Conservation (phyloP, 2,797 vertebrate species). For the Labroides dimidiatus region DNA sequence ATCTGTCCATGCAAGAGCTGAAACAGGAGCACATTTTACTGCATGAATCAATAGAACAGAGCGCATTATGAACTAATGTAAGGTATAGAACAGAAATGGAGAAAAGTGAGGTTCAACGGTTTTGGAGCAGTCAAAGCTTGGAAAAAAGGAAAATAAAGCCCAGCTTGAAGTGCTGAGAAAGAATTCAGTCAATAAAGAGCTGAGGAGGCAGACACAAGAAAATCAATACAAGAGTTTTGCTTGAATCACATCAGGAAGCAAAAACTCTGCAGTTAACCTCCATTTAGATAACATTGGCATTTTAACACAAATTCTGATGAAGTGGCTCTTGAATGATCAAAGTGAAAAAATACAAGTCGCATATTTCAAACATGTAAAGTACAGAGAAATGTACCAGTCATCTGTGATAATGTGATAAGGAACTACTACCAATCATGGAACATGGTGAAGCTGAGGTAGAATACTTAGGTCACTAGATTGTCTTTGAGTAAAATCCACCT, state of each 20-base stretch:
- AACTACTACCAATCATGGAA: too few species aligned
- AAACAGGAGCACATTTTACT: background rate
- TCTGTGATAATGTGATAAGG: too few species aligned
- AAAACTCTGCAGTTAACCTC: slow-evolving; percentile 4
- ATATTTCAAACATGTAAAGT: background rate
- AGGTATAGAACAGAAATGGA: background rate
- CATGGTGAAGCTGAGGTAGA: too few species aligned
- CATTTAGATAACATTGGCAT: background rate
- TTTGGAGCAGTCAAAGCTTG: background rate
- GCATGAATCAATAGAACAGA: background rate
- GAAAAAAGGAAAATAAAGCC: background rate
- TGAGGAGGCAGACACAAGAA: background rate
- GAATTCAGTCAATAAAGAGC: slow-evolving; percentile 8
- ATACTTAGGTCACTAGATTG: too few species aligned
- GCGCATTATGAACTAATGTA: background rate
- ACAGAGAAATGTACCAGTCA: too few species aligned
- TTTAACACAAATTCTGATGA: background rate
- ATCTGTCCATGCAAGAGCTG: background rate
- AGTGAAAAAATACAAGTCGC: background rate
- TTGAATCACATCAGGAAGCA: slow-evolving; percentile 4
- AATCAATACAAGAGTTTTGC: background rate
- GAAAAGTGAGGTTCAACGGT: background rate
- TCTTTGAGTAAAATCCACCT: too few species aligned
- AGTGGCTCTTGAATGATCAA: background rate
- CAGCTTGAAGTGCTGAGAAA: slow-evolving; percentile 2